Conservation (phyloP, 2,797 vertebrate genomes). For the Paratrypauchen microcephalus region DNA sequence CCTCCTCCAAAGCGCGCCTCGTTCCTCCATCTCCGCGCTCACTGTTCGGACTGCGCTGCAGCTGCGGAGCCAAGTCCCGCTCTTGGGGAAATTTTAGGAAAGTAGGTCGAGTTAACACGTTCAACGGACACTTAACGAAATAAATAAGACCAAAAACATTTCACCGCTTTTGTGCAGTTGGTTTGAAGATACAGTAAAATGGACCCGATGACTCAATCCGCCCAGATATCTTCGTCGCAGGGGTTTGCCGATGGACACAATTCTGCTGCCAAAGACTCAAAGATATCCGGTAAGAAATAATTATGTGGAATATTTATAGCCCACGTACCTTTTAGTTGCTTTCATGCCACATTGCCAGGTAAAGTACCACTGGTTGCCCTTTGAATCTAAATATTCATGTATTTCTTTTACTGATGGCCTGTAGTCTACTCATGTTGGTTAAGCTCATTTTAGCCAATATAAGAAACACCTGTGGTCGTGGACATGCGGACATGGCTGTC, state of each 20-base stretch:
- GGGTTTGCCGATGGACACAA: slow-evolving; percentile 77
- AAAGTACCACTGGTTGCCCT: neutral
- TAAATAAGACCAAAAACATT: slow-evolving; percentile 15
- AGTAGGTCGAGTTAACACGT: slow-evolving; percentile 26
- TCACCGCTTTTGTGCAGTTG: slow-evolving; percentile 31
- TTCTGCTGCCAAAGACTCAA: slow-evolving; percentile 76
- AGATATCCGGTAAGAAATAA: slow-evolving; percentile 76
- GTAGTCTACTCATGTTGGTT: slow-evolving; percentile 2
- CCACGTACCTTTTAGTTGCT: neutral
- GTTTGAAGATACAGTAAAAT: slow-evolving; percentile 60
- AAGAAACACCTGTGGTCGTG: slow-evolving; percentile 49
- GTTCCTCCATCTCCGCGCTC: slow-evolving; percentile 41
- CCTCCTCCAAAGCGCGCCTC: slow-evolving; percentile 55
- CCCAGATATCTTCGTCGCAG: slow-evolving; percentile 82
- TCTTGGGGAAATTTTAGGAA: slow-evolving; percentile 47
- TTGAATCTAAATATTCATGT: neutral
- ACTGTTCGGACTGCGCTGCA: slow-evolving; percentile 47
- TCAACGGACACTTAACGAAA: slow-evolving; percentile 7
- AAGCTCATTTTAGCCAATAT: slow-evolving; percentile 12
- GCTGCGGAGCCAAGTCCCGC: slow-evolving; percentile 45
- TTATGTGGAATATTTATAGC: neutral
- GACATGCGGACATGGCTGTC: slow-evolving; percentile 3
- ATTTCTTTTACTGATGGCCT: neutral
- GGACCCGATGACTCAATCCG: slow-evolving; percentile 80
- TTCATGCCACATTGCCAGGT: neutral